These are phyloP conservation scores for Drosophila sucinea DNA, from an alignment of 1,140 invertebrate genomes.

Conservation along the genomic window DNA sequence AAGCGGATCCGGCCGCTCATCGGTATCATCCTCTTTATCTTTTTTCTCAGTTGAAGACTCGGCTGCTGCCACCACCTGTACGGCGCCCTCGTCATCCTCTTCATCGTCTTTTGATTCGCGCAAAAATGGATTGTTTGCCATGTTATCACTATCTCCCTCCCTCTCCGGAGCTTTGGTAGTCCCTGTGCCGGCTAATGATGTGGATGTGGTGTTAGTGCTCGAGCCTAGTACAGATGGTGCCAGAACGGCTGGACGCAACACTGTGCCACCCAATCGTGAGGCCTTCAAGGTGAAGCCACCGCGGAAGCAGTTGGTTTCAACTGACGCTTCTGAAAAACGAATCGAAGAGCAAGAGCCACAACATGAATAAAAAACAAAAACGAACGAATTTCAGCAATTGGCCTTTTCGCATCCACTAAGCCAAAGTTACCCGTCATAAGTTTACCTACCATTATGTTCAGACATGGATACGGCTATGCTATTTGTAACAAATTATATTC, in stretches of 20 bases:
- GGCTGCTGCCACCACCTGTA: constrained; percentile 34
- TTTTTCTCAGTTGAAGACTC: constrained; percentile 47
- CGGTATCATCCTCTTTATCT: constrained; percentile 64
- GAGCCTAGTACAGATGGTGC: constrained; percentile 56
- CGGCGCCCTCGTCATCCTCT: constrained; percentile 49
- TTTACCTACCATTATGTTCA: constrained; percentile 76
- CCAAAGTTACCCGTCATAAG: background rate
- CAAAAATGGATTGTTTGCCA: constrained; percentile 63
- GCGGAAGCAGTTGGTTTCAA: constrained; percentile 78
- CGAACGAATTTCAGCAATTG: constrained; percentile 29
- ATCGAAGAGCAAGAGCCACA: constrained; percentile 51
- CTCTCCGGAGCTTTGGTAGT: background rate
- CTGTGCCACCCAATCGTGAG: constrained; percentile 69
- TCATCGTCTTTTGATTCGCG: constrained; percentile 56
- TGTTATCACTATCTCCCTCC: constrained; percentile 46
- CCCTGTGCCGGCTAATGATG: constrained; percentile 40
- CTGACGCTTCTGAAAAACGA: constrained; percentile 72
- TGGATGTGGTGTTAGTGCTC: constrained; percentile 46
- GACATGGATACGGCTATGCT: constrained; percentile 59
- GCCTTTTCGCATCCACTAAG: background rate
- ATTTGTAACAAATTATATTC: constrained; percentile 29
- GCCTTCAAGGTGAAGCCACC: constrained; percentile 76
- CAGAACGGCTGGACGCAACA: constrained; percentile 70
- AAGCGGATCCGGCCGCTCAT: constrained; percentile 76
- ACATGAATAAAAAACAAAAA: constrained; percentile 39